These are phyloP conservation scores for Parasteatoda tepidariorum DNA, from an alignment of 1,140 invertebrate species.

Conservation along the genomic window DNA sequence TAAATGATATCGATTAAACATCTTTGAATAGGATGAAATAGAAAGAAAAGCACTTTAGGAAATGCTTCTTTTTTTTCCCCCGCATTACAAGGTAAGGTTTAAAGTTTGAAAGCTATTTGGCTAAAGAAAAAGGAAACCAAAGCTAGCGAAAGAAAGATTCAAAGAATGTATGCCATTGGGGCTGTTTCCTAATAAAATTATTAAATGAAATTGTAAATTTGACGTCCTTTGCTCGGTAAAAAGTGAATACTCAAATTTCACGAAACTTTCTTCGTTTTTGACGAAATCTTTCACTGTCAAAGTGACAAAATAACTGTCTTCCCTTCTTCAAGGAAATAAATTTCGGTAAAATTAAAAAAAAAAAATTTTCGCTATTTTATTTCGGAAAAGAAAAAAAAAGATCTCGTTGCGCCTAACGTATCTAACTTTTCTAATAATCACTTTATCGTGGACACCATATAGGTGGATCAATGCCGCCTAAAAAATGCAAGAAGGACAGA, in stretches of 20 bases:
- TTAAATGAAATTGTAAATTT: no score
- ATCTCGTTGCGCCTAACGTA: no score
- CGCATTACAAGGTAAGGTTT: background rate
- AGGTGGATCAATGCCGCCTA: no score
- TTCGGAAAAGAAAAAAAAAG: no score
- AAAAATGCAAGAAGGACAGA: no score
- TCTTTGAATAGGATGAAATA: background rate
- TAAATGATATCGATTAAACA: background rate
- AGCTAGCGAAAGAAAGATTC: background rate
- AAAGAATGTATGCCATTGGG: background rate
- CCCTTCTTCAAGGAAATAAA: no score
- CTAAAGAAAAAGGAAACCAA: background rate
- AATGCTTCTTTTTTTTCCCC: background rate
- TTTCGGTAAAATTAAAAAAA: background rate
- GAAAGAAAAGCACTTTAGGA: background rate
- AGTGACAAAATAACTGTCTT: background rate
- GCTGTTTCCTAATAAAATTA: background rate
- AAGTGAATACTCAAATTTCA: background rate
- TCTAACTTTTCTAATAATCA: no score
- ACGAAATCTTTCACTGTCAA: background rate
- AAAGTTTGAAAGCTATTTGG: slow-evolving; percentile 10
- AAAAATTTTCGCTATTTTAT: background rate
- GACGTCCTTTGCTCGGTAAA: no score
- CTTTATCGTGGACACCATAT: no score
- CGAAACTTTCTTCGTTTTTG: background rate